A percentile compares a stretch with the other conserved stretches of the same genome.
These are phyloP conservation scores for Diaperis boleti DNA, from an alignment of 2,888 invertebrate genomes.

Conservation along the genomic window DNA sequence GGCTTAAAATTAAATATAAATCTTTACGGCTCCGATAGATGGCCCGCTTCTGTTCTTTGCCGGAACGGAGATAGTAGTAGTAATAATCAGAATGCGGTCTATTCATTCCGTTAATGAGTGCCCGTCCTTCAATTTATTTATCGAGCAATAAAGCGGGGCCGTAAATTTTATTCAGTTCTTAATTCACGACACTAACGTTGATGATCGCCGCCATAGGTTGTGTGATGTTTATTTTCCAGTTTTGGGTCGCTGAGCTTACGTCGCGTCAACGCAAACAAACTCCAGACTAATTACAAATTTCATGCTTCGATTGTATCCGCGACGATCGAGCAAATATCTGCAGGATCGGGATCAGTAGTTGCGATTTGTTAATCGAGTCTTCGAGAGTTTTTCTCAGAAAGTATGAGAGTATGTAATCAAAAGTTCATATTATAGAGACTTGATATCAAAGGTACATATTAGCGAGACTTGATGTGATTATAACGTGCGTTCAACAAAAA, in stretches of 20 bases:
- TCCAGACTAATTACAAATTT: conserved; percentile 40
- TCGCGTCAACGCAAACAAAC: conserved; percentile 35
- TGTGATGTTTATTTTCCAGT: conserved; percentile 35
- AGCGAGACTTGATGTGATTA: too few relatives aligned
- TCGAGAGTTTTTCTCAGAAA: too few relatives aligned
- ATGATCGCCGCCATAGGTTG: conserved; percentile 18
- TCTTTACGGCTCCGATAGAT: conserved; percentile 40
- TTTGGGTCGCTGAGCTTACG: conserved; percentile 33
- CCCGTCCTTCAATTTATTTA: conserved; percentile 31
- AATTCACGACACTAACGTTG: conserved; percentile 17
- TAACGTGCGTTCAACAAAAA: too few relatives aligned
- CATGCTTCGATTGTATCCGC: conserved; percentile 38
- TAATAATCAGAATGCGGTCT: conserved; percentile 16
- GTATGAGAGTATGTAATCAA: too few relatives aligned
- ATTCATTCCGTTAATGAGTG: conserved; percentile 35
- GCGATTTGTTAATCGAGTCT: conserved; percentile 8
- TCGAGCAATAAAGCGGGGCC: conserved; percentile 26
- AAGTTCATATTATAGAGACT: too few relatives aligned
- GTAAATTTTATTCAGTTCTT: conserved; percentile 37
- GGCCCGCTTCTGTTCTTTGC: conserved; percentile 10
- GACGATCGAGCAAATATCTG: conserved; percentile 40
- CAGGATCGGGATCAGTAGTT: conserved; percentile 30
- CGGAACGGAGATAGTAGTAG: conserved; percentile 8
- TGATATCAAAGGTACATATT: too few relatives aligned
- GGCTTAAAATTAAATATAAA: conserved; percentile 43